Conservation (phyloP, 2,113 vertebrate species). For the Calidris pygmaea region DNA sequence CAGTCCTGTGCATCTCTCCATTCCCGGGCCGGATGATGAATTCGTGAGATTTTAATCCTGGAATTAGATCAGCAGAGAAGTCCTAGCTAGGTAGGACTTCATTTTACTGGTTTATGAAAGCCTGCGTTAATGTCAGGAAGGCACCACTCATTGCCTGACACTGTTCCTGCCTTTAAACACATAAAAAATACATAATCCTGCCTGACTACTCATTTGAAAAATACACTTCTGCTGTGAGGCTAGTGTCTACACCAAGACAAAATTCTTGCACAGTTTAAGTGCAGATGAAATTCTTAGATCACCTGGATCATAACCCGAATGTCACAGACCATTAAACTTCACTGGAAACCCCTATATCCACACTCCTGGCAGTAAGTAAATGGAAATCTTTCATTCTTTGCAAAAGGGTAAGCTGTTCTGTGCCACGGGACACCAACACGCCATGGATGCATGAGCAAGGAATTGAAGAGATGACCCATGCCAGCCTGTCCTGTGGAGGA, state of each 20-base stretch:
- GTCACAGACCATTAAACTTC: background rate
- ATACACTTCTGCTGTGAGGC: background rate
- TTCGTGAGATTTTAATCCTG: background rate
- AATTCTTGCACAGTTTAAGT: fast-evolving
- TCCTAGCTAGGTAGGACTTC: background rate
- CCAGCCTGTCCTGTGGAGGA: background rate
- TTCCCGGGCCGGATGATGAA: background rate
- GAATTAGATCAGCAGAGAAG: background rate
- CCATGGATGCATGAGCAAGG: background rate
- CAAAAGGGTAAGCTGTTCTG: background rate
- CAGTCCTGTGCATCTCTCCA: fast-evolving
- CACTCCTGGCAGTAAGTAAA: background rate
- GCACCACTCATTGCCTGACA: fast-evolving
- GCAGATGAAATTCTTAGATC: background rate
- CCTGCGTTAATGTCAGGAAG: background rate
- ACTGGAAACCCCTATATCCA: background rate
- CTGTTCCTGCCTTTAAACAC: background rate
- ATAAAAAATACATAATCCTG: background rate
- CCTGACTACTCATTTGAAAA: background rate
- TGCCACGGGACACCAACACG: background rate
- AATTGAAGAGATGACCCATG: background rate
- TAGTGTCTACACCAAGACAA: background rate
- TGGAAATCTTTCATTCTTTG: background rate
- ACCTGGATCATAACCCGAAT: background rate
- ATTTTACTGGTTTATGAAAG: background rate